phyloP scores from a whole-genome alignment of 2,888 invertebrate genomes.

The Stomorhina lunata region DNA sequence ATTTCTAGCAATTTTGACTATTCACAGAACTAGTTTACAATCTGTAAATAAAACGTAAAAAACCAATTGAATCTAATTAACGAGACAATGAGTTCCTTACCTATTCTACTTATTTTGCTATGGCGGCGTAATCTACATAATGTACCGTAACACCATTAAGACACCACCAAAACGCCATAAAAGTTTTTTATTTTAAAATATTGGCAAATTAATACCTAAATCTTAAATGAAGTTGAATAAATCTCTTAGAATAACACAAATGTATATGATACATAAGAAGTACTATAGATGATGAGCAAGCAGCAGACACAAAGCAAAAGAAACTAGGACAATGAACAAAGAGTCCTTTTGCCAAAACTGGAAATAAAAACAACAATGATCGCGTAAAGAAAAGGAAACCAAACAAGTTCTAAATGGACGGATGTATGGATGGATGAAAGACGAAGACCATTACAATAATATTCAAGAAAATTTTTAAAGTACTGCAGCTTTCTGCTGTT shows the following conservation, averaged over 20 bases:
- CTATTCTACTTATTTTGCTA: no score
- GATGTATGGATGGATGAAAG: conserved; percentile 8
- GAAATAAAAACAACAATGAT: not conserved
- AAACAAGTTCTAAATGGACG: conserved; percentile 44
- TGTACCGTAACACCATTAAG: no score
- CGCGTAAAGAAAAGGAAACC: conserved; percentile 20
- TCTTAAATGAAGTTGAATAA: not conserved
- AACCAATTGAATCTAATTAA: no score
- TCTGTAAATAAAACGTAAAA: no score
- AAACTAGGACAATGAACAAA: conserved; percentile 26
- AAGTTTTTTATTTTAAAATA: not conserved
- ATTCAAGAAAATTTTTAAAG: conserved; percentile 15
- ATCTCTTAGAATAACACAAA: not conserved
- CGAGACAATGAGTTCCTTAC: no score
- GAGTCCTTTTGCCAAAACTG: not conserved
- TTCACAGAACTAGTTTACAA: no score
- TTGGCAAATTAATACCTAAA: not conserved
- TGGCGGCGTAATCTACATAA: no score
- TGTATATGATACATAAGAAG: not conserved
- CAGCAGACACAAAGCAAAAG: no score
- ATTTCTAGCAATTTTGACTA: no score
- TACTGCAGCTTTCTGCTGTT: conserved; percentile 23
- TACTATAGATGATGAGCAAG: not conserved
- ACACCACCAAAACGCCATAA: no score
- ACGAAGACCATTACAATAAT: conserved; percentile 36